phyloP scores from a whole-genome alignment of 2,113 vertebrate genomes.

The Sylvietta virens region DNA sequence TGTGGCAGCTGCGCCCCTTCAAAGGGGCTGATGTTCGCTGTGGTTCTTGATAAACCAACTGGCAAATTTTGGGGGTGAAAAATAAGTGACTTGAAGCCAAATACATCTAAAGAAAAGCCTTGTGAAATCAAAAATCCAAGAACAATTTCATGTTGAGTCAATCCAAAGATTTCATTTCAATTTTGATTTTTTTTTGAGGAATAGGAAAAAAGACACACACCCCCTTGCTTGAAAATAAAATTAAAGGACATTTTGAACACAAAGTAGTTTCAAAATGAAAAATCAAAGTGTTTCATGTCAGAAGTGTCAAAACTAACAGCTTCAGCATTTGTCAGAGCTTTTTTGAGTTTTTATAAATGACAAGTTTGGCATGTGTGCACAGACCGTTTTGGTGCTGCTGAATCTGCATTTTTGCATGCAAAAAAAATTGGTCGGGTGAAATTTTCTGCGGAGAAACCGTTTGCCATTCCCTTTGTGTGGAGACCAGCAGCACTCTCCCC shows the following conservation, averaged over 20 bases:
- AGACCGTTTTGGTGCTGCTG: slow-evolving; percentile 62
- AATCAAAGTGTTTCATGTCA: slow-evolving; percentile 69
- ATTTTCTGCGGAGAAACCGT: not conserved
- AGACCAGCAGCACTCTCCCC: not conserved
- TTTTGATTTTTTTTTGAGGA: slow-evolving; percentile 36
- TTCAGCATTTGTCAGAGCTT: slow-evolving; percentile 69
- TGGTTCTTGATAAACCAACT: not conserved
- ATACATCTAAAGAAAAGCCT: not conserved
- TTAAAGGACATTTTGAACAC: slow-evolving; percentile 68
- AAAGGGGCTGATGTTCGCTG: not conserved
- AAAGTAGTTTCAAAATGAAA: slow-evolving; percentile 67
- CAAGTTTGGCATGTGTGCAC: slow-evolving; percentile 63
- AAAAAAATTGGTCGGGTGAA: not conserved
- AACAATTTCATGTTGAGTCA: slow-evolving; percentile 41
- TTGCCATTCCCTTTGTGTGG: not conserved
- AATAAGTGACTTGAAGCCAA: not conserved
- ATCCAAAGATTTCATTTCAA: slow-evolving; percentile 26
- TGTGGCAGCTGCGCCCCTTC: not conserved
- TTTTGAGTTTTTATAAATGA: slow-evolving; percentile 67
- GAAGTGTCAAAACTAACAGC: slow-evolving; percentile 70
- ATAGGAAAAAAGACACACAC: slow-evolving; percentile 13
- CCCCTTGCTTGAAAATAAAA: slow-evolving; percentile 63
- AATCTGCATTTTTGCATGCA: slow-evolving; percentile 57
- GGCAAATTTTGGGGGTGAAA: not conserved
- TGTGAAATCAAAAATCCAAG: slow-evolving; percentile 16